Conservation (phyloP, 2,888 invertebrate genomes). For the Drosophila demipolita region DNA sequence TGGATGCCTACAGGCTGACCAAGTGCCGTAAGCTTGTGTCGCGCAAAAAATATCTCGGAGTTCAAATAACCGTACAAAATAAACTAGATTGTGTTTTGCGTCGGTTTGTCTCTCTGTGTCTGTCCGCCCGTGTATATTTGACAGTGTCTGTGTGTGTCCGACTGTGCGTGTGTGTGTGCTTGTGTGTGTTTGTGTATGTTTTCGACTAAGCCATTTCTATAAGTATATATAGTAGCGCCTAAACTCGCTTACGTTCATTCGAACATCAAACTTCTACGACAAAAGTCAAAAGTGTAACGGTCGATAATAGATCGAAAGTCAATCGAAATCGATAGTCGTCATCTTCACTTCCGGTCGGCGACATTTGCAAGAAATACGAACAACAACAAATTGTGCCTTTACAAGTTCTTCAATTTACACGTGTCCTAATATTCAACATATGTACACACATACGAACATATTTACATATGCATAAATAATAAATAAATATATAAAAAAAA, state of each 20-base stretch:
- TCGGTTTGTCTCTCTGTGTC: conserved; percentile 20
- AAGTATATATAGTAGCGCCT: conserved; percentile 75
- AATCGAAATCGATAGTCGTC: conserved; percentile 13
- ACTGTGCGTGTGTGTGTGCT: conserved; percentile 19
- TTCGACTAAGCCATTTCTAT: conserved; percentile 56
- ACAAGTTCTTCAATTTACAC: conserved; percentile 45
- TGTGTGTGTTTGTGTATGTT: conserved; percentile 25
- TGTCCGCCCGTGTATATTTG: conserved; percentile 12
- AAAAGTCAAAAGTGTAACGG: conserved; percentile 39
- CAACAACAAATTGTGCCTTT: conserved; percentile 10
- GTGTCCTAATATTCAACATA: conserved; percentile 30
- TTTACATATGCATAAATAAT: conserved; percentile 7
- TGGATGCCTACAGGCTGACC: conserved; percentile 34
- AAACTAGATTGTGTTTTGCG: conserved; percentile 73
- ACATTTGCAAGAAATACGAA: conserved; percentile 1
- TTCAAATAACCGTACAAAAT: conserved; percentile 70
- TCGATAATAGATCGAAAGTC: conserved; percentile 19
- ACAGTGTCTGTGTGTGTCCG: not conserved
- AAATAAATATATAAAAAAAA: not conserved
- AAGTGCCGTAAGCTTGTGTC: conserved; percentile 47
- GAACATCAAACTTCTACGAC: conserved; percentile 56
- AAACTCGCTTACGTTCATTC: conserved; percentile 72
- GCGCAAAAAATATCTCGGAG: conserved; percentile 63
- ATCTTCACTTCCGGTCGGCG: conserved; percentile 59
- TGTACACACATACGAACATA: not conserved